Evolutionary conservation across 2,113 vertebrate species (phyloP).

Genomic region (Carollia perspicillata): DNA sequence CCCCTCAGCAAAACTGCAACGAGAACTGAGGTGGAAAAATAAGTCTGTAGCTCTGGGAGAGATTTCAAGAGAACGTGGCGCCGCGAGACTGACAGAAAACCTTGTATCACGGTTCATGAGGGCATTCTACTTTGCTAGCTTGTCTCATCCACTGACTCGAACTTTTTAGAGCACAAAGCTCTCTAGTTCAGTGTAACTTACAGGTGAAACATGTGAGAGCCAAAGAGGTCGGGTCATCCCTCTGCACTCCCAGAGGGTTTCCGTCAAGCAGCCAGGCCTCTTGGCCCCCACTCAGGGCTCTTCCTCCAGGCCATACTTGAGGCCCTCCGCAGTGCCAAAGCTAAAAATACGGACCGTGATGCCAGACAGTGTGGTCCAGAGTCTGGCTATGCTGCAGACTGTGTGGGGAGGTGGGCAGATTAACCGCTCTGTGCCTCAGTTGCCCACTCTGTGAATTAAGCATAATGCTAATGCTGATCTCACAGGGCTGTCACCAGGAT

Average conservation of each 20-base stretch:
- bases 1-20: neutral
- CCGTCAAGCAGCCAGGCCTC: neutral
- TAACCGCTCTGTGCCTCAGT: neutral
- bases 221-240: neutral
- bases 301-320: neutral
- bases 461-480: neutral
- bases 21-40: neutral
- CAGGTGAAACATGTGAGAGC: neutral
- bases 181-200: neutral
- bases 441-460: neutral
- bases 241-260: neutral
- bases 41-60: neutral
- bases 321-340: neutral
- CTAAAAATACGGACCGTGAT: no score
- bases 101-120: accelerated
- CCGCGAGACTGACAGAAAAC: neutral
- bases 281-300: neutral
- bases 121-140: neutral
- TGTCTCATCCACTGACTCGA: neutral
- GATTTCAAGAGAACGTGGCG: neutral
- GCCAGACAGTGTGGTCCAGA: neutral
- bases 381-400: neutral
- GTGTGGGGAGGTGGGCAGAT: neutral
- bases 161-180: neutral
- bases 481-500: neutral